Base-by-base conservation (phyloP, 1,140 invertebrate genomes). In the Plutomurus gul region DNA sequence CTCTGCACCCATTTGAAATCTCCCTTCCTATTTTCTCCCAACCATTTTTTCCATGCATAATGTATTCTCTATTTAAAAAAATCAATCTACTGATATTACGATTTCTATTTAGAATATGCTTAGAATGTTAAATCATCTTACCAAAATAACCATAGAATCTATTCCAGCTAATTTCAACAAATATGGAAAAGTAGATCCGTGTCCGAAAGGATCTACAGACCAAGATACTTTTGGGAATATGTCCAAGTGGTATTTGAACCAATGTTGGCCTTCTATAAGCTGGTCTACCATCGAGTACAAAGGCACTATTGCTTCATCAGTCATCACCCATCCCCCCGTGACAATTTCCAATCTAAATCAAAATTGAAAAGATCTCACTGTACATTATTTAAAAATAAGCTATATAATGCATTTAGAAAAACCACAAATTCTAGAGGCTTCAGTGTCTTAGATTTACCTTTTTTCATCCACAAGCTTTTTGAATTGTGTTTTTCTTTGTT, bases 261-360 rank as follows among this genome's bases (percentile, higher is more conserved):
- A 97, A 85, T 95, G 93, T 84, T 97, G 95, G 80, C 95, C 96
- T 91, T 99, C 96, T 82, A 98, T 94, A n/a, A 99, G 90, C 86
- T 99, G 97, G 83, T 99, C 96, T 33, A 99, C 87, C 90, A 99
- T 95, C 22, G 95, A 92, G 85, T 94, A 98, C 71, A 98, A 90
- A 85, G 98, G 95, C 0, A 95, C 92, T 76, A 94, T 96, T 0
- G 97, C 97, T 88, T 99, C 97, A 84, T 99, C 97, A 0, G 77
- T 79, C 77, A 79, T 79, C 4, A 79, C 49, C 77, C 77, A 79
- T 30, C 96, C 97, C 1, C 96, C 97, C 0, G 95, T 97, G 0
- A 95, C 94, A 82, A 99, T 95, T 87, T 99, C 97, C 18, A 99
- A 88, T 72, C 70, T 72, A 39, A 71, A 39, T 20, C 10, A 56